Evolutionary conservation across 1,140 invertebrate species (phyloP).

Genomic region (Sitophilus oryzae): DNA sequence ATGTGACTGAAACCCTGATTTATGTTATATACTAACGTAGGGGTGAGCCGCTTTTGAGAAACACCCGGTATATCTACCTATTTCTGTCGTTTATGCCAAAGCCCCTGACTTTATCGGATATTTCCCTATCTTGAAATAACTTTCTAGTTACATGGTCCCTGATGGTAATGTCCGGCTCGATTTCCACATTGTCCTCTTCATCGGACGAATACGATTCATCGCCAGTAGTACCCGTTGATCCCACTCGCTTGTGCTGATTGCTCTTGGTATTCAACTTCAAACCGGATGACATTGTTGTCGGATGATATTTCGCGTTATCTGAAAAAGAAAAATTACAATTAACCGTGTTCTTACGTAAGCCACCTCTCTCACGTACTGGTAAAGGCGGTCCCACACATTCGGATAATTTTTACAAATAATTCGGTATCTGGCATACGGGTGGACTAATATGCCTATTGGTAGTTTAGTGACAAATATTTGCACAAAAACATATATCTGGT

Average conservation of each 20-base stretch:
- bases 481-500: too few species aligned
- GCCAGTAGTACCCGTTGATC: conserved; percentile 52
- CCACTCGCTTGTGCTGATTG: conserved; percentile 47
- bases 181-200: conserved; percentile 48
- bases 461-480: too few species aligned
- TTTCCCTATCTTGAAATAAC: conserved; percentile 27
- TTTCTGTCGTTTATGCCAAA: conserved; percentile 12
- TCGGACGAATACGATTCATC: conserved; percentile 53
- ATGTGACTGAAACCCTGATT: too few species aligned
- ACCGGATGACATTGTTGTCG: neutral
- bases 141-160: conserved; percentile 37
- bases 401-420: too few species aligned
- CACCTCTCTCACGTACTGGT: too few species aligned
- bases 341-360: too few species aligned
- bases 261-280: neutral
- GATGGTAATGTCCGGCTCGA: conserved; percentile 45
- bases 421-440: too few species aligned
- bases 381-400: too few species aligned
- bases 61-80: conserved; percentile 3
- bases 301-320: neutral
- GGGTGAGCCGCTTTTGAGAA: too few species aligned
- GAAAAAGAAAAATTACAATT: neutral
- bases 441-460: too few species aligned
- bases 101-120: conserved; percentile 37
- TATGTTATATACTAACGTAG: too few species aligned